Percentiles rank a stretch among this genome's conserved stretches.
Conservation (phyloP, 2,888 invertebrate species). For the Sturmia bella region DNA sequence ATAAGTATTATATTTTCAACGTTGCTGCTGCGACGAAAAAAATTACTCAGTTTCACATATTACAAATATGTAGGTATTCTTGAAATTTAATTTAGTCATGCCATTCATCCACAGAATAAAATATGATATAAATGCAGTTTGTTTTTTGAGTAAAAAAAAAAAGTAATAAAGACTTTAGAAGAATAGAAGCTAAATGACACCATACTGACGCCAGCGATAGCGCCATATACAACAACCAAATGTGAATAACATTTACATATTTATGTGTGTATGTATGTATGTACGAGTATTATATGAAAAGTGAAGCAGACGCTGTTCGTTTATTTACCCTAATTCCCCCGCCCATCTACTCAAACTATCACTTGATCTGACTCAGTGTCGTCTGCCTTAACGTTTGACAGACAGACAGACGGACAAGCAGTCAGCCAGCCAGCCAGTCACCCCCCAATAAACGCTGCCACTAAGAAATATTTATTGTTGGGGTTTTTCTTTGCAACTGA, state of each 20-base stretch:
- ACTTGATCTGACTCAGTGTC: background rate
- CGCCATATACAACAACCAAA: slow-evolving; percentile 16
- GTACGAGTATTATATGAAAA: background rate
- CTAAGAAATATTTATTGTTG: slow-evolving; percentile 44
- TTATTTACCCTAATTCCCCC: slow-evolving; percentile 32
- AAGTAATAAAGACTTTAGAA: slow-evolving; percentile 46
- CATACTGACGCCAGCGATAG: slow-evolving; percentile 65
- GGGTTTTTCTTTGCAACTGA: slow-evolving; percentile 44
- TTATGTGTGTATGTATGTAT: background rate
- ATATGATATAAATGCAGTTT: slow-evolving; percentile 52
- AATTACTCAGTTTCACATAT: slow-evolving; percentile 10
- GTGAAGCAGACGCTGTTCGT: slow-evolving; percentile 19
- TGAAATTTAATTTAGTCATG: slow-evolving; percentile 60
- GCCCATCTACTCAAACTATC: slow-evolving; percentile 4
- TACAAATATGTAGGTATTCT: slow-evolving; percentile 45
- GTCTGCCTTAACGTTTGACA: slow-evolving; percentile 2
- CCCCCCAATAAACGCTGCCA: slow-evolving; percentile 35
- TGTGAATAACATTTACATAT: background rate
- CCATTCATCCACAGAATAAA: slow-evolving; percentile 46
- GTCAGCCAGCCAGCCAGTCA: slow-evolving; percentile 7
- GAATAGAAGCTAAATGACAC: slow-evolving; percentile 37
- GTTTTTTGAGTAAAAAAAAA: slow-evolving; percentile 17
- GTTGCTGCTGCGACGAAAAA: background rate
- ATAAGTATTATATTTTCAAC: background rate
- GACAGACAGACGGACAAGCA: slow-evolving; percentile 10